Conservation (phyloP, 2,888 invertebrate species). For the Lasiommata megera region DNA sequence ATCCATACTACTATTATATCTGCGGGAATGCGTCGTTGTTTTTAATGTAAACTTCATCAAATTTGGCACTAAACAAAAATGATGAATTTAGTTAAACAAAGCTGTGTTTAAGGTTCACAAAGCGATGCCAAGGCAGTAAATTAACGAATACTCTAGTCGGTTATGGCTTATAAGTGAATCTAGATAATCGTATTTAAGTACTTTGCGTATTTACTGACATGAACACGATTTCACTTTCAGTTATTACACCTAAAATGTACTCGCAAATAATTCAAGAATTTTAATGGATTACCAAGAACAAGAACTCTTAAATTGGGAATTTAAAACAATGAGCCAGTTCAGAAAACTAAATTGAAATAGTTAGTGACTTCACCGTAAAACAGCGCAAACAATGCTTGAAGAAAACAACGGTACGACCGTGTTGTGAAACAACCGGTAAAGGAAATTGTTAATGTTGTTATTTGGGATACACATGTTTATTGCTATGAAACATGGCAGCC, state of each 20-base stretch:
- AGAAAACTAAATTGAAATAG: slow-evolving; percentile 35
- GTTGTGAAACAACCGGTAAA: slow-evolving; percentile 47
- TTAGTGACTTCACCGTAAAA: slow-evolving; percentile 33
- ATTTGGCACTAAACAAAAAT: too few species aligned
- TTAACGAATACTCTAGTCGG: too few species aligned
- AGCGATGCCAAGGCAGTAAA: too few species aligned
- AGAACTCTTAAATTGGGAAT: slow-evolving; percentile 30
- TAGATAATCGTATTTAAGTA: too few species aligned
- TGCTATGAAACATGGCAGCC: slow-evolving; percentile 78
- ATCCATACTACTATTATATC: slow-evolving; percentile 1
- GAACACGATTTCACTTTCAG: neutral
- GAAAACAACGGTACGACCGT: slow-evolving; percentile 52
- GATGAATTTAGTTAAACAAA: too few species aligned
- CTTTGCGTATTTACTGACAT: too few species aligned
- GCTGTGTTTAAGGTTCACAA: too few species aligned
- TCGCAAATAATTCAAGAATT: neutral
- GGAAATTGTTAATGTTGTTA: slow-evolving; percentile 74
- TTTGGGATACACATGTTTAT: slow-evolving; percentile 79
- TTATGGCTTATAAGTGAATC: too few species aligned
- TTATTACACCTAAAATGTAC: neutral
- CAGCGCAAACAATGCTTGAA: slow-evolving; percentile 40
- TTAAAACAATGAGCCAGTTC: slow-evolving; percentile 20
- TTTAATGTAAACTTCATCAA: too few species aligned
- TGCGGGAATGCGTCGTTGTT: too few species aligned
- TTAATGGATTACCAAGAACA: neutral